Evolutionary conservation across 2,888 invertebrate species (phyloP), one percentile per base, ranked within the genome.

Genomic region (Dicranocentrus wangi): DNA sequence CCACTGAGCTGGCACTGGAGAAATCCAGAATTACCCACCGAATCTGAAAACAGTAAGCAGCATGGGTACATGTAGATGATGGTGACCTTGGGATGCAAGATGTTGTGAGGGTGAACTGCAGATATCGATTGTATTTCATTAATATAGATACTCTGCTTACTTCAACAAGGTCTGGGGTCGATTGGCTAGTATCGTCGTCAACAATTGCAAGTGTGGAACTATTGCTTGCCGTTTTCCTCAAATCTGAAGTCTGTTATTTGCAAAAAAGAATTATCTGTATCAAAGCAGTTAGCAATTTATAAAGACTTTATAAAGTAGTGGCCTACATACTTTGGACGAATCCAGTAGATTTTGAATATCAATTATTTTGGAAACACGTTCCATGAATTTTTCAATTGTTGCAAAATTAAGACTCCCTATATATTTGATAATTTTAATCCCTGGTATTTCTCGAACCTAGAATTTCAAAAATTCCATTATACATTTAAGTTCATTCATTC

Each of bases 351-450:
- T 21, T 15, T 71, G 43, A 13, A 70, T 51, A 19, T 79, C 70
- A 1, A 78, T 51, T 3, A 79, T 53, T 63, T 55, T 79, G 0
- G 47, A n/a, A 3, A 79, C 71, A 10, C n/a, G 39, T 47, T 79
- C 71, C 43, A 70, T 66, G 43, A 79, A 79, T 25, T 79, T 65
- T n/a, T 91, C 91, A 85, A 92, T 91, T 10, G 92, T 92, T 1
- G 93, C 93, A 88, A 94, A 94, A 89, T 93, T 94, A 25, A 94
- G 88, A 0, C 93, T 93, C 0, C 94, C 94, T 85, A 92, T 92
- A 88, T 93, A 94, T 87, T 93, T 93, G 88, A 94, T 92, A 84
- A 95, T 93, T 88, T 93, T 94, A 2, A 94, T 90, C 7, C 93
- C 92, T 0, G 91, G 91, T 0, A 94, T 88, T 88, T 94, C 93